Evolutionary conservation across 53 echinoderm and acorn worm species (phyloP).

Genomic region (Actinopyga echinites): DNA sequence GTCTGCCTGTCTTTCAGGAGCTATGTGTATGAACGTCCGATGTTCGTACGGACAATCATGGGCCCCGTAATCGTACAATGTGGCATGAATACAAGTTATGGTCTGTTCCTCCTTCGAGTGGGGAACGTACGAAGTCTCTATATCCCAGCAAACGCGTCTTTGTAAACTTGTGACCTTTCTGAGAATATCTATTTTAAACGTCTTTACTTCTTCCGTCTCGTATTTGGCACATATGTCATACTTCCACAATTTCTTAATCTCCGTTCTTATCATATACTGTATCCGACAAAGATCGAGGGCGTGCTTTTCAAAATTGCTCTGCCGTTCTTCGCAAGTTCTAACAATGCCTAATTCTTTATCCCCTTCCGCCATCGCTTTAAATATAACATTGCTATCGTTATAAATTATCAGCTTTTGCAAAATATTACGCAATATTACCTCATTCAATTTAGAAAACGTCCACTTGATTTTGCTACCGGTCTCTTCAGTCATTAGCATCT

Average conservation of each 20-base stretch:
- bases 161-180: background rate
- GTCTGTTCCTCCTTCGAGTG: conserved; percentile 7
- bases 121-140: background rate
- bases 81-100: background rate
- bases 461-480: background rate
- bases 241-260: background rate
- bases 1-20: background rate
- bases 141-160: background rate
- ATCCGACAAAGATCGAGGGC: background rate
- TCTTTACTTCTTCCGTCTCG: background rate
- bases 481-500: background rate
- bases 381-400: background rate
- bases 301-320: background rate
- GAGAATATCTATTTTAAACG: background rate
- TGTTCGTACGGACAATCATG: background rate
- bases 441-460: background rate
- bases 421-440: background rate
- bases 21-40: background rate
- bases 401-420: background rate
- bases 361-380: background rate
- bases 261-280: background rate
- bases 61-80: background rate
- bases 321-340: background rate
- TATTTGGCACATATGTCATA: background rate
- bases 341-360: background rate